Conservation (phyloP, 2,797 vertebrate genomes). For the Somateria mollissima region DNA sequence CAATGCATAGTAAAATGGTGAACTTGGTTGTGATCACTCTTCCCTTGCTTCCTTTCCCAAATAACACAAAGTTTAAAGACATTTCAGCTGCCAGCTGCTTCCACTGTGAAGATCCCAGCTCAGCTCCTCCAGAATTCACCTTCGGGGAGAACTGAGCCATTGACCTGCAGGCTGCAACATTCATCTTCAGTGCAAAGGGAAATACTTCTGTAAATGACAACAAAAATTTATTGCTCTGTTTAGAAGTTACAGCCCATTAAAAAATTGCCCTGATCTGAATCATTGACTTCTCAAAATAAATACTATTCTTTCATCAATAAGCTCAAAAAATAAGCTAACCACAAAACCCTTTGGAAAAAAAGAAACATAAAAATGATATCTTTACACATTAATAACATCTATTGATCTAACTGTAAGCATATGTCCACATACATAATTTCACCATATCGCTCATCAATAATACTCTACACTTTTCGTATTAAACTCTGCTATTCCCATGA, state of each 20-base stretch:
- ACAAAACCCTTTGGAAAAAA: slow-evolving; percentile 48
- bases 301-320: slow-evolving; percentile 66
- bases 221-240: slow-evolving; percentile 33
- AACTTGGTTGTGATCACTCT: not conserved
- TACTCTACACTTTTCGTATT: slow-evolving; percentile 11
- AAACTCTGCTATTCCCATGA: slow-evolving; percentile 20
- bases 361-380: slow-evolving; percentile 62
- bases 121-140: slow-evolving; percentile 33
- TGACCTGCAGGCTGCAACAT: slow-evolving; percentile 41
- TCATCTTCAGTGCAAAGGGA: slow-evolving; percentile 2
- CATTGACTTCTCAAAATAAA: slow-evolving; percentile 66
- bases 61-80: not conserved
- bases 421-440: slow-evolving; percentile 46
- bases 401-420: slow-evolving; percentile 60
- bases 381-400: slow-evolving; percentile 64
- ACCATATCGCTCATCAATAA: slow-evolving; percentile 29
- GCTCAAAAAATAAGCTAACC: slow-evolving; percentile 59
- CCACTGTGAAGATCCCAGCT: not conserved
- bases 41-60: not conserved
- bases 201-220: slow-evolving; percentile 43
- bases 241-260: slow-evolving; percentile 46
- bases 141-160: not conserved
- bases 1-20: not conserved
- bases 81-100: not conserved
- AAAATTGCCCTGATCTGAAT: slow-evolving; percentile 64